Percentiles rank a stretch among this genome's conserved stretches.
Evolutionary conservation across 1,140 invertebrate genomes (phyloP).

Genomic region (Babylonia areolata): DNA sequence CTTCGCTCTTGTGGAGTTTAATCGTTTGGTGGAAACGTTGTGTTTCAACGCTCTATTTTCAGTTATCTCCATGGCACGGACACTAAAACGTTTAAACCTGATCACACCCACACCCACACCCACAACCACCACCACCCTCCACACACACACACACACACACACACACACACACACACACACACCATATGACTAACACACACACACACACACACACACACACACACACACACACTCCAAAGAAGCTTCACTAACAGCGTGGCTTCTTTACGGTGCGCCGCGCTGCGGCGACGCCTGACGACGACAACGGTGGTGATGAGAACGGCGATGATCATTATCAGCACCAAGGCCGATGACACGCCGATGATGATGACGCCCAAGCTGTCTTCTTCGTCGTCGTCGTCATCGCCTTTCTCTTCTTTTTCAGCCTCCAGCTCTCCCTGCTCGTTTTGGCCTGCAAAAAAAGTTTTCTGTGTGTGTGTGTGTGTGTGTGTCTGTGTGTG

Average conservation of each 20-base stretch:
- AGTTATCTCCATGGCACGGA: too few relatives aligned
- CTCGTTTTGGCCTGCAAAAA: too few relatives aligned
- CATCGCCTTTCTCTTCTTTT: not conserved
- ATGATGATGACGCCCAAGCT: not conserved
- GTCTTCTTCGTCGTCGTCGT: not conserved
- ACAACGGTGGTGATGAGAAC: not conserved
- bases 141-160: slow-evolving; percentile 23
- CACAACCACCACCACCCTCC: too few relatives aligned
- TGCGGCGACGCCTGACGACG: not conserved
- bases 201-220: not conserved
- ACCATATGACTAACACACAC: not conserved
- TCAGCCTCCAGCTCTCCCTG: not conserved
- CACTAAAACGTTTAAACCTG: not conserved
- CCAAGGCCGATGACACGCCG: not conserved
- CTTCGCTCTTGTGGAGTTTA: too few relatives aligned
- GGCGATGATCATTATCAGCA: not conserved
- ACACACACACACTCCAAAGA: not conserved
- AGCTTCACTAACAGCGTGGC: too few relatives aligned
- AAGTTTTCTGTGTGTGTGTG: too few relatives aligned
- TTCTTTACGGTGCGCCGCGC: not conserved
- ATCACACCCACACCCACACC: not conserved
- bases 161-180: slow-evolving; percentile 3
- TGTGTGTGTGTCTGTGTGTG: slow-evolving; percentile 13
- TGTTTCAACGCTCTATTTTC: too few relatives aligned
- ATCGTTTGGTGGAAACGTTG: too few relatives aligned